Evolutionary conservation across 2,113 vertebrate species (phyloP).

Genomic region (Fulica atra): DNA sequence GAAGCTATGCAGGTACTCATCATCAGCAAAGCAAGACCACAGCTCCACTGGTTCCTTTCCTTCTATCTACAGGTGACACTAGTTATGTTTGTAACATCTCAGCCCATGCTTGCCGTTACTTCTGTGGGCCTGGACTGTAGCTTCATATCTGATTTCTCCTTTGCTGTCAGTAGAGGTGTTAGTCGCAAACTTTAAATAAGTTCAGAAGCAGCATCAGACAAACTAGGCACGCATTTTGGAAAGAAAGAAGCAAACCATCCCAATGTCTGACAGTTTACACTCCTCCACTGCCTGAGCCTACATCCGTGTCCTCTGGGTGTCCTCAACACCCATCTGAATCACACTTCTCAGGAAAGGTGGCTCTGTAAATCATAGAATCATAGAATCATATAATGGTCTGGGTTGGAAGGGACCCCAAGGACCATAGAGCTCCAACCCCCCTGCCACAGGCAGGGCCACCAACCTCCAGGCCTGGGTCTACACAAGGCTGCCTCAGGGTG

Average conservation of each 20-base stretch:
- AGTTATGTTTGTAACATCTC: not conserved
- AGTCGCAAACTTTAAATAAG: not conserved
- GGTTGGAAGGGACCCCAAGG: no score
- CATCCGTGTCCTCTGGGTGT: not conserved
- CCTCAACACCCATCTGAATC: not conserved
- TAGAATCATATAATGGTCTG: no score
- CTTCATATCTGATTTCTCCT: not conserved
- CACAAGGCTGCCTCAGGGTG: no score
- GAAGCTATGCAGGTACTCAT: rapidly evolving
- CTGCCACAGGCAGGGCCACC: no score
- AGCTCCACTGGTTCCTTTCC: not conserved
- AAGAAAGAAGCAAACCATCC: not conserved
- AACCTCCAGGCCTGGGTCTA: no score
- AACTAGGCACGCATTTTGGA: not conserved
- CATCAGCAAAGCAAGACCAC: not conserved
- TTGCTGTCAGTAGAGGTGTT: not conserved
- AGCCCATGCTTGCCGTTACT: rapidly evolving
- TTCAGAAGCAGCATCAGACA: not conserved
- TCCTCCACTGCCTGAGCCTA: rapidly evolving
- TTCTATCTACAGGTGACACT: slow-evolving; percentile 23
- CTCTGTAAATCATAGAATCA: not conserved
- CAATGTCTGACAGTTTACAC: not conserved
- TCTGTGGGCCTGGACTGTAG: not conserved
- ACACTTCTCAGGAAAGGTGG: not conserved
- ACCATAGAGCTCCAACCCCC: no score